phyloP scores from a whole-genome alignment of 2,888 invertebrate species.

The Pomacea canaliculata region DNA sequence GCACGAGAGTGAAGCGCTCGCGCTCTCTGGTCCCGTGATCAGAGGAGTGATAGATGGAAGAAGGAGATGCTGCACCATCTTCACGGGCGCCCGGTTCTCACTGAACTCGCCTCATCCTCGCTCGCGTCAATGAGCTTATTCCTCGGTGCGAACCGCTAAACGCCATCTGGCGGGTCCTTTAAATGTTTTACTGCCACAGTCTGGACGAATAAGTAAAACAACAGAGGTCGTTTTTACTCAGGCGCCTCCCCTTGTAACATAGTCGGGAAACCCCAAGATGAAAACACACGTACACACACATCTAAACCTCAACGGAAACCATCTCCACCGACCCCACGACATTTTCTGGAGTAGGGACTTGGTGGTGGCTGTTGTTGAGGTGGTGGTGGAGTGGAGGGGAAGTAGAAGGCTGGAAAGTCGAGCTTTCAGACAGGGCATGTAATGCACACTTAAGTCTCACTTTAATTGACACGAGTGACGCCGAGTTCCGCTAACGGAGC shows the following conservation, averaged over 20 bases:
- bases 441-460: constrained; percentile 24
- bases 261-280: neutral
- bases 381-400: constrained; percentile 3
- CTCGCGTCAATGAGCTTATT: neutral
- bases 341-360: too few relatives aligned
- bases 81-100: neutral
- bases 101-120: neutral
- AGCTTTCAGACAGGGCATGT: constrained; percentile 5
- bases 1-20: neutral
- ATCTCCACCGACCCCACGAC: too few relatives aligned
- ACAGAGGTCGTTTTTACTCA: too few relatives aligned
- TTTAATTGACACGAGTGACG: constrained; percentile 25
- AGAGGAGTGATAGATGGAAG: constrained; percentile 18
- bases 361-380: too few relatives aligned
- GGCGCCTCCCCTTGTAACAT: neutral
- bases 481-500: constrained; percentile 21
- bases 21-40: constrained; percentile 12
- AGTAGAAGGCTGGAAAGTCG: constrained; percentile 14
- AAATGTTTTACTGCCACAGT: neutral
- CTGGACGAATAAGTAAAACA: neutral
- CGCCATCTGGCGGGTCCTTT: constrained; percentile 11
- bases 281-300: too few relatives aligned
- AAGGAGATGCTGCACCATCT: neutral
- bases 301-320: too few relatives aligned
- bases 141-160: constrained; percentile 18